A percentile compares a stretch with the other conserved stretches of the same genome.
Conservation (phyloP, 2,888 invertebrate genomes). For the Dilophus febrilis region DNA sequence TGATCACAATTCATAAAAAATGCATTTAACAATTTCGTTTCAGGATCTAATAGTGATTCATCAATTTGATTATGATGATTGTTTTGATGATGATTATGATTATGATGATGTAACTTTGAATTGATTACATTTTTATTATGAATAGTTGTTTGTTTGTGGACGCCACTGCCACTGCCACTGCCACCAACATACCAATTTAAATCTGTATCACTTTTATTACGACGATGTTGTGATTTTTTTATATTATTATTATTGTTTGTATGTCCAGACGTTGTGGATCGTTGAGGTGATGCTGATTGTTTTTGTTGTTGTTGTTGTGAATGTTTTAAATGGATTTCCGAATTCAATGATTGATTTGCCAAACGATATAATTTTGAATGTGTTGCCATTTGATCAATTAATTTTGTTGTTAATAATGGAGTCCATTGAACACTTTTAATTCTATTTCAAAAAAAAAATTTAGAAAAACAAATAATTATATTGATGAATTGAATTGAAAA, state of each 20-base stretch:
- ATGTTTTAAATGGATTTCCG: slow-evolving; percentile 6
- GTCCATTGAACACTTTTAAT: slow-evolving; percentile 12
- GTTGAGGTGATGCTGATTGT: slow-evolving; percentile 17
- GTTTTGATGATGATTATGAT: slow-evolving; percentile 10
- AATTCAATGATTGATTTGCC: slow-evolving; percentile 10
- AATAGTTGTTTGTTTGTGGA: background rate
- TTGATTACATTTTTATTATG: slow-evolving; percentile 13
- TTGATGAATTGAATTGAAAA: background rate
- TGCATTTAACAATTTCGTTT: slow-evolving; percentile 12
- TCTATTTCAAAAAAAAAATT: slow-evolving; percentile 4
- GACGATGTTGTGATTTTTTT: slow-evolving; percentile 38
- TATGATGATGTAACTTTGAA: slow-evolving; percentile 14
- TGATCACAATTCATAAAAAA: slow-evolving; percentile 13
- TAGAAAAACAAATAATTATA: background rate
- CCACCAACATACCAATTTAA: slow-evolving; percentile 46
- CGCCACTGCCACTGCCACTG: slow-evolving; percentile 3
- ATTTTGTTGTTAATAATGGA: slow-evolving; percentile 13
- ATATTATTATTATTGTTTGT: background rate
- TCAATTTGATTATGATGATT: slow-evolving; percentile 10
- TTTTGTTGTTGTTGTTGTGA: slow-evolving; percentile 18
- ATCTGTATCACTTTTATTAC: slow-evolving; percentile 60
- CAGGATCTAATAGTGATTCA: slow-evolving; percentile 11
- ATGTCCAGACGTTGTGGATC: slow-evolving; percentile 17
- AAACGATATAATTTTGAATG: slow-evolving; percentile 12
- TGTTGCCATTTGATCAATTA: slow-evolving; percentile 13